These are phyloP conservation scores for Hassar affinis DNA, from an alignment of 2,113 vertebrate genomes.

Conservation along the genomic window DNA sequence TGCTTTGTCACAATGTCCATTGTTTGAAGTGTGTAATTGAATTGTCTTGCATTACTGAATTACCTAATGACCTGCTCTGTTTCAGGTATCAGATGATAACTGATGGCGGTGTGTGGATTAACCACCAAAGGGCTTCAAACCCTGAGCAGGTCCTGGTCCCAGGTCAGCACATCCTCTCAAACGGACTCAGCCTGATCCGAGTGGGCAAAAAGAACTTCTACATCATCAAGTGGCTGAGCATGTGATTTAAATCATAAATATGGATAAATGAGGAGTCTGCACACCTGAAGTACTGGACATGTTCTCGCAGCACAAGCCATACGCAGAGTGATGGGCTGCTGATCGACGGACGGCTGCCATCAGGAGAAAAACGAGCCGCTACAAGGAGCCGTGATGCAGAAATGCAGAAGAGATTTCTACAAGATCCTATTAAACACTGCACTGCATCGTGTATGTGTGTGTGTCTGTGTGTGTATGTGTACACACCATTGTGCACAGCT, in stretches of 20 bases:
- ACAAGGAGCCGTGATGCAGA: not conserved
- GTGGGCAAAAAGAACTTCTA: constrained; percentile 93
- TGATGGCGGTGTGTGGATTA: constrained; percentile 88
- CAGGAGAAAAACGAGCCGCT: not conserved
- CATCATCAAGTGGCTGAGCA: constrained; percentile 88
- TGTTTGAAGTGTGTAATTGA: not conserved
- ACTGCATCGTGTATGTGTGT: too few relatives aligned
- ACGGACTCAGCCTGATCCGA: constrained; percentile 86
- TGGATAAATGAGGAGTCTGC: not conserved
- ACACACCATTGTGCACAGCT: too few relatives aligned
- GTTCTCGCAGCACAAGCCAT: not conserved
- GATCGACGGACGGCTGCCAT: not conserved
- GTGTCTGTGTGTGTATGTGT: too few relatives aligned
- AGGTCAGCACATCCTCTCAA: constrained; percentile 87
- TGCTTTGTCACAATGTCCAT: not conserved
- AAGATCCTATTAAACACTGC: not conserved
- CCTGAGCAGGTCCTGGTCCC: constrained; percentile 85
- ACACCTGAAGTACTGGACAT: not conserved
- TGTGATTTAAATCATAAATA: constrained; percentile 55
- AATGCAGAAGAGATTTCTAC: not conserved
- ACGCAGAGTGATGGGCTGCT: not conserved
- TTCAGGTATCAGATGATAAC: constrained; percentile 85
- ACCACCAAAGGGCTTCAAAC: constrained; percentile 78
- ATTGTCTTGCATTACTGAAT: not conserved
- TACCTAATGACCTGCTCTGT: constrained; percentile 4